Base-by-base conservation (phyloP, 2,888 invertebrate species). In the Pyralis farinalis region DNA sequence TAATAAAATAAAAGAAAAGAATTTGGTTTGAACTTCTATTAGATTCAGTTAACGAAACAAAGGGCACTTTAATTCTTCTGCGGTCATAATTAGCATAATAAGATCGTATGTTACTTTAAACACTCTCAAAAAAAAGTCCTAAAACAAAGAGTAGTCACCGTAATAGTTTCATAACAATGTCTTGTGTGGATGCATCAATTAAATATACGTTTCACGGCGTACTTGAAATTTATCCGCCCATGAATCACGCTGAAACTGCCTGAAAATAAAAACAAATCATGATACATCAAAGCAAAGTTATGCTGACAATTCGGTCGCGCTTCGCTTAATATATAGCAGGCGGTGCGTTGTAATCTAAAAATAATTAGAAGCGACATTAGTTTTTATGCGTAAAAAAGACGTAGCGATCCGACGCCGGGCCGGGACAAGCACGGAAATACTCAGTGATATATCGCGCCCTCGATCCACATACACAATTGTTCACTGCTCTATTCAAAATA, bases 331-430 rank as follows among this genome's bases (percentile, higher is more conserved):
- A 84, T 88, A 88, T 80, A 71, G 80, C 84, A 71, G 79, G 75
- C 86, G 85, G 83, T 82, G 75, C 81, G 86, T 82, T 86, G 77
- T 85, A 85, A 87, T 87, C 87, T 86, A 88, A 86, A 88, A 88
- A 88, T 88, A 88, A 88, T 88, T 87, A 88, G 84, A 82, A 71
- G 72, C 72, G 85, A 84, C 86, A 86, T 86, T 86, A 82, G 87
- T 88, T 87, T 87, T 88, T 86, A 84, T 78, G 79, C 80, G 78
- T 87, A 86, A 87, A 88, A 86, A 86, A 86, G 79, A 80, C 71
- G 72, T 70, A 71, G 70, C 62, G 71, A 72, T 76, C 70, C 65
- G 67, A 69, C 65, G 62, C 63, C 65, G 66, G 65, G 69, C 48
- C 64, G 71, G 66, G 70, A 64, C 70, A 59, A 46, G 80, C 69